Evolutionary conservation across 2,888 invertebrate genomes (phyloP), one percentile per base, ranked within the genome.

Genomic region (Drosophila demipolita): DNA sequence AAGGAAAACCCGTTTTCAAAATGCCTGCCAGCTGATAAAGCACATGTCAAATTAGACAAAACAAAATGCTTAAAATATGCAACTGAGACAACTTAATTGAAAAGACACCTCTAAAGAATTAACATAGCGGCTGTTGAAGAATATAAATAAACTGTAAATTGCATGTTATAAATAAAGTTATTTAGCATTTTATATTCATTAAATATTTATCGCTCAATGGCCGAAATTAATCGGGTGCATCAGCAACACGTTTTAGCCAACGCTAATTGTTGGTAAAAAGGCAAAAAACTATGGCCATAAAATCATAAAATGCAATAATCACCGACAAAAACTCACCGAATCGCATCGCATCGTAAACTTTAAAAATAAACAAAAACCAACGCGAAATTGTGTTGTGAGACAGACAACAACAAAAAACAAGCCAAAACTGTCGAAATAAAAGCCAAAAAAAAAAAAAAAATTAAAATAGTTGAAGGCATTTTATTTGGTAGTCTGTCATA

Each of bases 321-420:
- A 36, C 40, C 60, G 36, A 50, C 54, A 49, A 68, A 64, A 80
- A 67, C 63, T 71, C 72, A 71, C 29, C 63, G 64, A 66, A 55
- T 36, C 66, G 66, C 29, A 29, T 70, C 83, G 72, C 75, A 85
- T 80, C 83, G 75, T 81, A 74, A 87, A 87, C 83, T 77, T 75
- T 76, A 85, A 83, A 85, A 85, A 82, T 82, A 87, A 81, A 81
- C 80, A 66, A 75, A 87, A 81, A 81, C 80, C 64, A 75, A 73
- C 78, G 73, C 73, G 50, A 78, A 85, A 82, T 80, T 79, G 71
- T 71, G 66, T 48, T 71, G 66, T 57, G 69, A 61, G 78, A 66
- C 74, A 67, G 69, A 78, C 76, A 62, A 50, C 15, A 32, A 20
- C 20, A 32, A 42, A 42, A 52, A 42, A 57, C 17, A 54, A 62